Percentiles rank a stretch among this genome's conserved stretches.
Conservation (phyloP, 2,888 invertebrate genomes). For the Thera obeliscata region DNA sequence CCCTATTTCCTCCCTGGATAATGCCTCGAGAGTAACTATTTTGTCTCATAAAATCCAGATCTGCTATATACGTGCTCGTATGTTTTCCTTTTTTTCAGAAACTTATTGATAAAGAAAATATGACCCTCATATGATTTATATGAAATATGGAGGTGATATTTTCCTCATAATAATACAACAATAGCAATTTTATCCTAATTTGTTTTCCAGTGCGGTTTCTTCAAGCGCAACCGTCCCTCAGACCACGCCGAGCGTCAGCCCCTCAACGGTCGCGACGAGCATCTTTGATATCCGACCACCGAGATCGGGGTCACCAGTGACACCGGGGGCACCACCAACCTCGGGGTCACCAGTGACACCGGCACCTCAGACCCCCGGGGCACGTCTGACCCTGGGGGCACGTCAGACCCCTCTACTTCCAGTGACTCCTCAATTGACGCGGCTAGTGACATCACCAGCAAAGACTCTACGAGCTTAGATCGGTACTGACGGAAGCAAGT, state of each 20-base stretch:
- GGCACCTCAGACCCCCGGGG: conserved; percentile 52
- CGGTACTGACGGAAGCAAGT: conserved; percentile 62
- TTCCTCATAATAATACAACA: background rate
- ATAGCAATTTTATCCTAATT: background rate
- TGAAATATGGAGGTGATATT: too few species aligned
- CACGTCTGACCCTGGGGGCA: conserved; percentile 52
- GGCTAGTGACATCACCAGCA: conserved; percentile 79
- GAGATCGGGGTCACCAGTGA: conserved; percentile 49
- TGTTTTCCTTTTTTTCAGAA: too few species aligned
- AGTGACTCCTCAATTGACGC: conserved; percentile 70
- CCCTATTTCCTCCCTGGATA: too few species aligned
- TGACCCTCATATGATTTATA: too few species aligned
- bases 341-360: conserved; percentile 31
- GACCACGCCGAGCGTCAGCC: conserved; percentile 94
- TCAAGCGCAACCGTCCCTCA: conserved; percentile 94
- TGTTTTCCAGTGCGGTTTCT: conserved; percentile 92
- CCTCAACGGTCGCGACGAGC: conserved; percentile 92
- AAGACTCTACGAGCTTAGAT: conserved; percentile 73
- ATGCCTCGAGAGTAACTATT: too few species aligned
- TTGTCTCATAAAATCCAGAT: too few species aligned
- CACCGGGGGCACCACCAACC: conserved; percentile 36
- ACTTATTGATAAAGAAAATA: too few species aligned
- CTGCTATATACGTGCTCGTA: too few species aligned
- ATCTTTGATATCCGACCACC: conserved; percentile 85
- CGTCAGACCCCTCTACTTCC: conserved; percentile 47